Base-by-base conservation (phyloP, 2,888 invertebrate genomes). In the Thera britannica region DNA sequence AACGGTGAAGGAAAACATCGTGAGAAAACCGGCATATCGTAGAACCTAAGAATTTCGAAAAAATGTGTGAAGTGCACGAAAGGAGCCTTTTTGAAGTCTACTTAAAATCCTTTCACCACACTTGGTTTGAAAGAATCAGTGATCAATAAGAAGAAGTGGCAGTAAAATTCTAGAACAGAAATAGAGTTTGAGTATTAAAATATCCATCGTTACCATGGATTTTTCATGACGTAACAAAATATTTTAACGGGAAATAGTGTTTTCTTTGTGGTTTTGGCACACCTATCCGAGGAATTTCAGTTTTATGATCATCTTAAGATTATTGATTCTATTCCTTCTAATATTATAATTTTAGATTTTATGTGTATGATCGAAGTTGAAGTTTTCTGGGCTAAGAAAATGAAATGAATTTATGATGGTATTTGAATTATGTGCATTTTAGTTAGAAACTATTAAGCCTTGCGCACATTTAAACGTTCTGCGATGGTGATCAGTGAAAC, bases 101-200 rank as follows among this genome's bases (percentile, higher is more conserved):
- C 23, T 23, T 23, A 23, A 23, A 23, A 23, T 23, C 23, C 23
- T 23, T 23, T 23, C 23, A 23, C 23, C 23, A 23, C 23, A 23
- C 23, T 23, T 23, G 23, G 23, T 23, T 23, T 23, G 23, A 23
- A 23, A 23, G 23, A 23, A 23, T 23, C 23, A 23, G 23, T 23
- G 23, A 23, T 1, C 23, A 23, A 23, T 23, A 23, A 23, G 23
- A 23, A 23, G 23, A 23, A 23, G 23, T 23, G 51, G 41, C 65
- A 56, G 7, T 61, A 36, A 51, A 65, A 58, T 58, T 66, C 59
- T 56, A 51, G 60, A 55, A 44, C 59, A 54, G 41, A 54, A 59
- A 59, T 59, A 65, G 54, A 48, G 48, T 68, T 68, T 69, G 61
- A 68, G 57, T 56, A 58, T 38, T 41, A 44, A 54, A 6, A 23